These are phyloP conservation scores for Heliconius nattereri DNA, from an alignment of 1,140 invertebrate genomes.

Conservation along the genomic window DNA sequence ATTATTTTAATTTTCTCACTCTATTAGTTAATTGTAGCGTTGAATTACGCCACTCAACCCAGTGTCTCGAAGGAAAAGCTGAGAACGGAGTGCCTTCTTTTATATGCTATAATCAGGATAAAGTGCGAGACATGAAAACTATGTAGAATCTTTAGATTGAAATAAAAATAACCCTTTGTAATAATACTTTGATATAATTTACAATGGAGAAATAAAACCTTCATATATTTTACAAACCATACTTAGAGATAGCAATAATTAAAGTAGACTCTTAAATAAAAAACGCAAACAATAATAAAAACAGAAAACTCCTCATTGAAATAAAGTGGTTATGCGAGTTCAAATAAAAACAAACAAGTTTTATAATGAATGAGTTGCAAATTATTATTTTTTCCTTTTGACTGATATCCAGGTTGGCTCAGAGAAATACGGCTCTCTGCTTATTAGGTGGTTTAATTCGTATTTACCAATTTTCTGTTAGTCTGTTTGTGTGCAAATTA, in stretches of 20 bases:
- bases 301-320: constrained; percentile 27
- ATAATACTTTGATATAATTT: background rate
- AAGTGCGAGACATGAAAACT: too few species aligned
- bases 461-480: constrained; percentile 6
- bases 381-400: constrained; percentile 40
- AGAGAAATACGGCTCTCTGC: constrained; percentile 9
- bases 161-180: background rate
- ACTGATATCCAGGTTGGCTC: constrained; percentile 35
- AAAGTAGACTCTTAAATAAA: background rate
- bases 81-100: too few species aligned
- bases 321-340: constrained; percentile 37
- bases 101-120: too few species aligned
- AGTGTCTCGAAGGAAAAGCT: too few species aligned
- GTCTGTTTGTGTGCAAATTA: background rate
- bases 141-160: background rate
- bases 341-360: constrained; percentile 45
- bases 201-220: background rate
- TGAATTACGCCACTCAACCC: too few species aligned
- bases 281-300: constrained; percentile 15
- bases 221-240: background rate
- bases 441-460: constrained; percentile 29
- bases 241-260: constrained; percentile 6
- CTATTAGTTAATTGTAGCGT: too few species aligned
- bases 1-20: too few species aligned
- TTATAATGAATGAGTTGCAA: constrained; percentile 46